A percentile compares a stretch with the other conserved stretches of the same genome.
These are phyloP conservation scores for Phyllostomus discolor DNA, from an alignment of 2,113 vertebrate genomes.

Conservation along the genomic window DNA sequence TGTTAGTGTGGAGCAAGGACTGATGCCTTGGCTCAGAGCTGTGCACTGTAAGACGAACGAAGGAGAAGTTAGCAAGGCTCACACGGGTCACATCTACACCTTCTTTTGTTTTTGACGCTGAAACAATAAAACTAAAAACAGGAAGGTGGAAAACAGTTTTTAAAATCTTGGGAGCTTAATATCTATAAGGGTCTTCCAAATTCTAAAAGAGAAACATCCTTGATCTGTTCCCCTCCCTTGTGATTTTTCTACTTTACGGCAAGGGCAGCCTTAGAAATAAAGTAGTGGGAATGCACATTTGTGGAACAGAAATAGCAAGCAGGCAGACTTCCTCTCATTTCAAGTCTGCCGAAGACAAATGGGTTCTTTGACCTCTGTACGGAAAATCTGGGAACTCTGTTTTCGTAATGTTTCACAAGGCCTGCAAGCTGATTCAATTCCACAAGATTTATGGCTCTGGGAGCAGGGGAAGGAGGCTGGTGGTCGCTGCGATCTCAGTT, in stretches of 20 bases:
- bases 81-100: neutral
- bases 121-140: neutral
- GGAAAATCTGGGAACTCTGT: slow-evolving; percentile 40
- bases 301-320: slow-evolving; percentile 37
- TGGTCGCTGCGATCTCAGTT: neutral
- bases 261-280: neutral
- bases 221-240: neutral
- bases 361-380: slow-evolving; percentile 47
- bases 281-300: slow-evolving; percentile 36
- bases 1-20: slow-evolving; percentile 96
- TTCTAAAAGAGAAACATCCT: neutral
- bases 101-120: neutral
- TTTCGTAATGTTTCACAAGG: neutral
- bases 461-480: neutral
- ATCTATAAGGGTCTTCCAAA: neutral
- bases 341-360: slow-evolving; percentile 51
- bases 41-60: slow-evolving; percentile 81
- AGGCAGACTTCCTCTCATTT: slow-evolving; percentile 51
- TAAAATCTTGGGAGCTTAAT: neutral
- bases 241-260: neutral
- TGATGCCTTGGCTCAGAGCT: slow-evolving; percentile 87
- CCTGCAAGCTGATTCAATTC: slow-evolving; percentile 18
- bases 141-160: neutral
- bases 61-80: slow-evolving; percentile 27
- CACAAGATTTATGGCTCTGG: slow-evolving; percentile 40